Evolutionary conservation across 2,113 vertebrate species (phyloP), one percentile per base, ranked within the genome.

Genomic region (Gymnobelideus leadbeateri): DNA sequence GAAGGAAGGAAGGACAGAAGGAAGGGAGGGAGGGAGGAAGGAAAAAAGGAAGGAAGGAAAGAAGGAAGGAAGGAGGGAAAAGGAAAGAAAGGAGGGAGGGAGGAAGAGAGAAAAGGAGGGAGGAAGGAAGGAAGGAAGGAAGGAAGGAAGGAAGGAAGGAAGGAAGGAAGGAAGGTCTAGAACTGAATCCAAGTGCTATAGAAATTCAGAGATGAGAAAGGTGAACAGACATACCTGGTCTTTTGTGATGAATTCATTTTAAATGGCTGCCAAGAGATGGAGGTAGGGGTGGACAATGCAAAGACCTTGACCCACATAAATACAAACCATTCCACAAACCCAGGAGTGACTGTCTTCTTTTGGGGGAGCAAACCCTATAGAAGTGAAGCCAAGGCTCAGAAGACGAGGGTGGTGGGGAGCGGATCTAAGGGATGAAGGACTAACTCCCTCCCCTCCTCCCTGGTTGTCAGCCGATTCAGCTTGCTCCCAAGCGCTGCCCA

Each of bases 371-470:
- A 93, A 2, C 23, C 2, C 90, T 94, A 93, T 47, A 55, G 91
- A 92, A 94, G 89, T 84, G 89, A 84, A 96, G 49, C 96, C 61
- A 95, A 97, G 97, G 95, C 96, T 89, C 95, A 96, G 96, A 96
- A 98, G 46, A 96, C 96, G 96, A 94, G 94, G 94, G 95, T 94
- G 95, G 96, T 95, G 94, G 96, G 95, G 95, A 97, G 92, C 89
- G 93, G 25, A 96, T 90, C 93, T 97, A 95, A 96, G 97, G 96
- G 97, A 89, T 94, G 89, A 96, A 96, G 0, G 0, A 95, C 31
- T 31, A 26, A 91, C 96, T 95, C 97, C 93, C 91, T 96, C 97
- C 96, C 94, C 94, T 95, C 93, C 97, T 96, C 94, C 95, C 97
- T 0, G 93, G 92, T 96, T 97, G 98, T 96, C 90, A 43, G n/a